phyloP scores from a whole-genome alignment of 1,140 invertebrate species.

The Parapsyche elsis region DNA sequence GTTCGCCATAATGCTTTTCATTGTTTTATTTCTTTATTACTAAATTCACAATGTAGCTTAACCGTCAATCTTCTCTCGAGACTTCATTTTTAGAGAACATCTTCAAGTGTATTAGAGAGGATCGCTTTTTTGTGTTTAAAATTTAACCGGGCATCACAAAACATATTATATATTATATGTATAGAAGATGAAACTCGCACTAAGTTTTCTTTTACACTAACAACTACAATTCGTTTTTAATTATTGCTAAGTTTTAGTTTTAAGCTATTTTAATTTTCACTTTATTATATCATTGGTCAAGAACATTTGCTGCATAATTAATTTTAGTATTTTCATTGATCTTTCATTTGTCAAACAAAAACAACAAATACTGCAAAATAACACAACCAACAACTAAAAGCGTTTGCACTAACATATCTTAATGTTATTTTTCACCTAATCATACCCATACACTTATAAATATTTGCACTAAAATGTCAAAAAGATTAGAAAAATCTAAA shows the following conservation, averaged over 20 bases:
- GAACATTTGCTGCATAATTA: conserved; percentile 69
- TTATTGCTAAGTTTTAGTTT: neutral
- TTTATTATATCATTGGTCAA: conserved; percentile 39
- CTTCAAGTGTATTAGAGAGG: no score
- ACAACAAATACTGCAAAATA: conserved; percentile 71
- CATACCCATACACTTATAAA: no score
- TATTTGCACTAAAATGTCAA: no score
- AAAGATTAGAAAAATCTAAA: no score
- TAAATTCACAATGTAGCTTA: conserved; percentile 15
- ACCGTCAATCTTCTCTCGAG: neutral
- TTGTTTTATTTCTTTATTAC: conserved; percentile 58
- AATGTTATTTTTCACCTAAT: conserved; percentile 3
- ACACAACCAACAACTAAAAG: conserved; percentile 40
- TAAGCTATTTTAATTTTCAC: conserved; percentile 34
- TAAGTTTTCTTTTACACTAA: no score
- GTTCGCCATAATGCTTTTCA: conserved; percentile 68
- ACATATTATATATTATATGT: no score
- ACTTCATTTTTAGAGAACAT: no score
- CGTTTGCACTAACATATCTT: conserved; percentile 18
- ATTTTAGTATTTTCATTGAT: conserved; percentile 79
- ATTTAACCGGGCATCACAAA: no score
- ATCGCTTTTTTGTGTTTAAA: no score
- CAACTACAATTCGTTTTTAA: no score
- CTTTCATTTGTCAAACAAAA: conserved; percentile 84
- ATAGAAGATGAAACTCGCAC: no score